Base-by-base conservation (phyloP, 2,888 invertebrate genomes). In the Papilio protenor region DNA sequence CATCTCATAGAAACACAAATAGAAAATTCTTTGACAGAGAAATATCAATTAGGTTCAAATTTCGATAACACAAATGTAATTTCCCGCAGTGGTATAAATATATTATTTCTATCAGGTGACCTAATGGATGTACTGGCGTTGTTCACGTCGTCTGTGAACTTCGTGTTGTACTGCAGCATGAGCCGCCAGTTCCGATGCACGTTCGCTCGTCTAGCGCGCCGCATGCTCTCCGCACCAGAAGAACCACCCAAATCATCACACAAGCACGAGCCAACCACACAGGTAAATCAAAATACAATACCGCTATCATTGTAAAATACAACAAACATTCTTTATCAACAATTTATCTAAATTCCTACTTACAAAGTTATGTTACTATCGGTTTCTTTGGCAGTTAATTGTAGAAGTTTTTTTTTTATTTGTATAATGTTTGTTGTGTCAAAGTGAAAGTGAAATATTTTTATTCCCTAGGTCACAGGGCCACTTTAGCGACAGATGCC, bases 81-180 rank as follows among this genome's bases (percentile, higher is more conserved):
- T 57, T 57, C 21, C 1, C 21, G n/a, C 57, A 21, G 11, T 57
- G 57, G 8, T 57, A 49, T 61, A 75, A 70, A 23, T 55, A 18
- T n/a, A 14, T 45, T 76, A 18, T 79, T 79, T 45, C 79, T 77
- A 66, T 2, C 94, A 96, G 96, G 96, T 86, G 98, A 99, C 85
- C 91, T 98, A 66, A 97, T 98, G 96, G 98, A 99, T 90, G 96
- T 98, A 81, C 93, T 98, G 85, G 98, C 99, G 0, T 95, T 99
- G 82, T 96, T 98, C 85, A 98, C 98, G 88, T 98, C 98, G 18
- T 97, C 98, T 57, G 98, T 98, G 80, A 99, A 98, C 93, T 99
- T 99, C 93, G 97, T 98, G 81, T 86, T 94, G 73, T 99, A 99
- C 95, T 98, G 98, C 94, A 96, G 97, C 82, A 99, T 99, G 98